Evolutionary conservation across 2,113 vertebrate genomes (phyloP).

Genomic region (Hoplias malabaricus): DNA sequence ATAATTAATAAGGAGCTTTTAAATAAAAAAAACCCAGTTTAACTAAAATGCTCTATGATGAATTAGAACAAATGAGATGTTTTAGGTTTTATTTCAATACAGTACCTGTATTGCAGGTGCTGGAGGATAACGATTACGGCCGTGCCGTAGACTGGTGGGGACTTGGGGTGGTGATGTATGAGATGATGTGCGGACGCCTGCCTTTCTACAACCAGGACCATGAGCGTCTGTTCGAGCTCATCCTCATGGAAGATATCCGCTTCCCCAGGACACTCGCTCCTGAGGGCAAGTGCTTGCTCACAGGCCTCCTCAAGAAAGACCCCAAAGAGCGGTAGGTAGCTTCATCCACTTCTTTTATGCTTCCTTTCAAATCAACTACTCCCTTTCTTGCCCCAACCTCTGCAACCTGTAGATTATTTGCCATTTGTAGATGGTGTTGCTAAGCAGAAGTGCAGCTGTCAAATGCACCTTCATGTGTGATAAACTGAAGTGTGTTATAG

Average conservation of each 20-base stretch:
- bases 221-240: conserved; percentile 92
- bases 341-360: neutral
- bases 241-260: conserved; percentile 92
- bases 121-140: conserved; percentile 92
- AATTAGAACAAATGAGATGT: too few relatives aligned
- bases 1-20: too few relatives aligned
- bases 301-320: conserved; percentile 89
- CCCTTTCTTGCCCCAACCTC: too few relatives aligned
- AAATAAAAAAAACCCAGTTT: too few relatives aligned
- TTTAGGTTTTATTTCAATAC: neutral
- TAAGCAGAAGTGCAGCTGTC: too few relatives aligned
- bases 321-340: conserved; percentile 82
- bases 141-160: conserved; percentile 95
- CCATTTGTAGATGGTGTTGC: too few relatives aligned
- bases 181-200: conserved; percentile 92
- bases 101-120: conserved; percentile 73
- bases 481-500: too few relatives aligned
- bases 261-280: conserved; percentile 86
- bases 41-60: too few relatives aligned
- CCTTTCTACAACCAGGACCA: conserved; percentile 97
- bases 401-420: too few relatives aligned
- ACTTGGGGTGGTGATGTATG: conserved; percentile 92
- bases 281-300: conserved; percentile 82
- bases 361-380: neutral
- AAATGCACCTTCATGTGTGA: too few relatives aligned